These are phyloP conservation scores for Oceanodroma leucorhoa DNA, from an alignment of 2,797 vertebrate species.

Conservation along the genomic window DNA sequence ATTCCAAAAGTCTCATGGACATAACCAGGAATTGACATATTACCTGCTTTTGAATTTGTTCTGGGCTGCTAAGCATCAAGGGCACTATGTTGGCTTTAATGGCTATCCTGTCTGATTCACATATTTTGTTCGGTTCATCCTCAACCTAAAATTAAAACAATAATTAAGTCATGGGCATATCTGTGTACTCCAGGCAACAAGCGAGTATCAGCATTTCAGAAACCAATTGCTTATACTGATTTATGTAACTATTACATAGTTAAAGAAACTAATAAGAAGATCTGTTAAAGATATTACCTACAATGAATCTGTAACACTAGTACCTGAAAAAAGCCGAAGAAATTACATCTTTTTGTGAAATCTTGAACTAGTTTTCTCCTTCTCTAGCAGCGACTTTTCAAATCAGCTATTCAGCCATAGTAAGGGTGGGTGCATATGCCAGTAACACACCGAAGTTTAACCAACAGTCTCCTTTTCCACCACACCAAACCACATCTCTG, in stretches of 20 bases:
- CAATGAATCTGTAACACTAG: background rate
- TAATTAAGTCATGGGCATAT: background rate
- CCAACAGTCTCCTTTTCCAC: background rate
- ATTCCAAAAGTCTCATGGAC: background rate
- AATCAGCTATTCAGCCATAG: background rate
- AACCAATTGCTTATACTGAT: background rate
- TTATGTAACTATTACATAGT: background rate
- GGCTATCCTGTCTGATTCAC: slow-evolving; percentile 88
- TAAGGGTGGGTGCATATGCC: background rate
- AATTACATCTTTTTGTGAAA: background rate
- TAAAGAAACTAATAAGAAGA: background rate
- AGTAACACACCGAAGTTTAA: background rate
- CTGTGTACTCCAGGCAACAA: background rate
- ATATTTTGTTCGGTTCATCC: slow-evolving; percentile 98
- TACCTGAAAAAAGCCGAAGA: background rate
- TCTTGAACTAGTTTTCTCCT: background rate
- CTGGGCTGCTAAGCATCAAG: slow-evolving; percentile 96
- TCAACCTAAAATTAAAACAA: slow-evolving; percentile 79
- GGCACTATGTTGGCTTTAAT: slow-evolving; percentile 98
- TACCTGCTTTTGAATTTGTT: slow-evolving; percentile 99
- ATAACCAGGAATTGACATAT: background rate
- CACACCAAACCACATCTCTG: background rate
- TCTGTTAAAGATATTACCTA: background rate
- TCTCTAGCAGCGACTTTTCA: background rate
- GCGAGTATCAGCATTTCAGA: background rate